A percentile compares a stretch with the other conserved stretches of the same genome.
These are phyloP conservation scores for Nanger granti DNA, from an alignment of 2,113 vertebrate species.

Conservation along the genomic window DNA sequence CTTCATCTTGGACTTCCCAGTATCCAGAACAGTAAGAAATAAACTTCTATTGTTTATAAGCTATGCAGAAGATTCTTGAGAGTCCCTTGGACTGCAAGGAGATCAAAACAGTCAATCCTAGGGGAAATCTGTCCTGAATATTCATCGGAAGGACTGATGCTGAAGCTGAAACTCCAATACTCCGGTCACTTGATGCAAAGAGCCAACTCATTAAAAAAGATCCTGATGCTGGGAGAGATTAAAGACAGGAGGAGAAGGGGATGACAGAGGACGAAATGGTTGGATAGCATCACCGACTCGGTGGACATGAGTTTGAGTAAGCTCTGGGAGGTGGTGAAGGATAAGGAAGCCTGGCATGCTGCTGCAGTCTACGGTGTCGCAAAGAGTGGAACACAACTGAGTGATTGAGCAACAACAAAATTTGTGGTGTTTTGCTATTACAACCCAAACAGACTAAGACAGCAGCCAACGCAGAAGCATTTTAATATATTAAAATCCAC, in stretches of 20 bases:
- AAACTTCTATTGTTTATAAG: neutral
- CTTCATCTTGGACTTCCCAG: neutral
- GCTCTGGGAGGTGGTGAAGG: neutral
- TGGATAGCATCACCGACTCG: neutral
- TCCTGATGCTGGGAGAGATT: neutral
- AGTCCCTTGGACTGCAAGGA: neutral
- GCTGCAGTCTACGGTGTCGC: neutral
- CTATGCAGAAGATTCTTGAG: neutral
- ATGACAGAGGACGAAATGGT: neutral
- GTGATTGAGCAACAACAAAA: neutral
- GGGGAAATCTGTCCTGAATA: neutral
- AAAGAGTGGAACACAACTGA: neutral
- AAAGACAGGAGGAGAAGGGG: neutral
- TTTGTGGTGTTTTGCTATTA: neutral
- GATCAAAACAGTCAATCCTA: neutral
- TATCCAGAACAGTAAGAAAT: neutral
- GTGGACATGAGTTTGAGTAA: neutral
- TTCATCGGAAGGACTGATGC: neutral
- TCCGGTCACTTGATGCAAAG: neutral
- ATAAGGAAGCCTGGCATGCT: neutral
- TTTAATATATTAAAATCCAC: neutral
- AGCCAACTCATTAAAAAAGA: neutral
- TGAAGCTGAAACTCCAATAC: neutral
- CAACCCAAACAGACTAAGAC: neutral
- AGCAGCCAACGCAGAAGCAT: neutral